phyloP scores from a whole-genome alignment of 2,797 vertebrate species.

The Crocodylus rhombifer region DNA sequence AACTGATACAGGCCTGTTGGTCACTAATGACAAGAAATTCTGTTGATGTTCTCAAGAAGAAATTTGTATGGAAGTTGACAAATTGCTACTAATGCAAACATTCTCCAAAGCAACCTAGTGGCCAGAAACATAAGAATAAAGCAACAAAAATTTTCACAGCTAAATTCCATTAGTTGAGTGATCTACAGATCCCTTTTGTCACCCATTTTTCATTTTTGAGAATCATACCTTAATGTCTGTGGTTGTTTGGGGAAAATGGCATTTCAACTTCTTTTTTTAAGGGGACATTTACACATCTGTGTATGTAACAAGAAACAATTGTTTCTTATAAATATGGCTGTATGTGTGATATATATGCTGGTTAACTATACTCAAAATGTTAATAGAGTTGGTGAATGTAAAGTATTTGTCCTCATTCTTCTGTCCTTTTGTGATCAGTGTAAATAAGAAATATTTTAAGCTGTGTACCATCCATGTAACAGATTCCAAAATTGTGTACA shows the following conservation, averaged over 20 bases:
- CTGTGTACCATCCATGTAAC: slow-evolving; percentile 72
- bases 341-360: slow-evolving; percentile 24
- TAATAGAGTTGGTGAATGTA: slow-evolving; percentile 83
- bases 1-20: background rate
- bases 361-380: slow-evolving; percentile 48
- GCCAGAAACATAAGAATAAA: slow-evolving; percentile 19
- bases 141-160: background rate
- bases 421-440: slow-evolving; percentile 86
- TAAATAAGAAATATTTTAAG: slow-evolving; percentile 82
- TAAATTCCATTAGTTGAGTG: background rate
- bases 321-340: slow-evolving; percentile 61
- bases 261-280: background rate
- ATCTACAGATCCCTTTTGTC: background rate
- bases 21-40: slow-evolving; percentile 31
- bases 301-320: slow-evolving; percentile 12
- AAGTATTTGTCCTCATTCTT: slow-evolving; percentile 84
- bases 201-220: background rate
- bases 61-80: background rate
- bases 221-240: background rate
- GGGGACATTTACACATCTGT: background rate
- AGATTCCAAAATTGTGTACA: slow-evolving; percentile 80
- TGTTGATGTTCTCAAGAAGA: slow-evolving; percentile 3
- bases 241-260: slow-evolving; percentile 54
- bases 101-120: slow-evolving; percentile 13
- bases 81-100: slow-evolving; percentile 4